Evolutionary conservation across 2,113 vertebrate genomes (phyloP).

Genomic region (Crypturellus undulatus): DNA sequence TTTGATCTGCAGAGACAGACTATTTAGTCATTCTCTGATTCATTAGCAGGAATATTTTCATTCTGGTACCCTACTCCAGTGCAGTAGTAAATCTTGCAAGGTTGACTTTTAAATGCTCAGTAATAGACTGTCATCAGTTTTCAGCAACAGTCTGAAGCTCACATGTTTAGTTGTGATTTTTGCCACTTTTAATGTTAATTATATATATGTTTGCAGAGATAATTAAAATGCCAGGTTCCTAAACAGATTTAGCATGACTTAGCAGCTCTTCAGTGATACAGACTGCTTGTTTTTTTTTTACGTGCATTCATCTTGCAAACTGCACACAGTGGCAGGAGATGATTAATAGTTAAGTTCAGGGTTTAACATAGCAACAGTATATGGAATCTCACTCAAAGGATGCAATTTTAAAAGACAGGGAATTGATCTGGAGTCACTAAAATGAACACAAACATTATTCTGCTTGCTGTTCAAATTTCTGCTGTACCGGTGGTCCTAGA

Average conservation of each 20-base stretch:
- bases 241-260: slow-evolving; percentile 27
- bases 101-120: slow-evolving; percentile 27
- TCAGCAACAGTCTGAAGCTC: not conserved
- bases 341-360: slow-evolving; percentile 35
- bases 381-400: slow-evolving; percentile 21
- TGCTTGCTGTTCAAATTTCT: not conserved
- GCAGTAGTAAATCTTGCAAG: slow-evolving; percentile 11
- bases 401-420: slow-evolving; percentile 21
- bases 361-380: slow-evolving; percentile 33
- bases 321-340: slow-evolving; percentile 1
- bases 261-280: slow-evolving; percentile 25
- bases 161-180: not conserved
- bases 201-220: not conserved
- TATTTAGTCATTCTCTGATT: slow-evolving; percentile 39
- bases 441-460: not conserved
- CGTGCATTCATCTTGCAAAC: slow-evolving; percentile 11
- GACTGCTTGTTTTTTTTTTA: slow-evolving; percentile 51
- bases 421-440: not conserved
- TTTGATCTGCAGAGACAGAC: slow-evolving; percentile 1
- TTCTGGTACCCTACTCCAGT: not conserved
- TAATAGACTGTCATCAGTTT: not conserved
- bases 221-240: not conserved
- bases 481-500: not conserved
- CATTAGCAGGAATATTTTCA: slow-evolving; percentile 14
- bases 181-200: not conserved